Evolutionary conservation across 2,797 vertebrate species (phyloP).

Genomic region (Sebastolobus alascanus): DNA sequence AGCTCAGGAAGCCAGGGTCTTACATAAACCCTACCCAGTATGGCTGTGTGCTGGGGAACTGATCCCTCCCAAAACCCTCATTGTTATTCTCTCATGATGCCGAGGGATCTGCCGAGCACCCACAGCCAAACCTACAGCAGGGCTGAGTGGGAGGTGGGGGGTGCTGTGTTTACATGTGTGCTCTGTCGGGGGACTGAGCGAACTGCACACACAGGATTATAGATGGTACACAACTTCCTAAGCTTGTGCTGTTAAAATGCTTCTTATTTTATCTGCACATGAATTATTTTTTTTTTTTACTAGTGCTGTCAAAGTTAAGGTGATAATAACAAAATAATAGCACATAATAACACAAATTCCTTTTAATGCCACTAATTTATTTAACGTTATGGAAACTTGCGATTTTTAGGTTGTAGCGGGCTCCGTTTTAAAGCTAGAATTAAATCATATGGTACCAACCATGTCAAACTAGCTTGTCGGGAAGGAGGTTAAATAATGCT

Average conservation of each 20-base stretch:
- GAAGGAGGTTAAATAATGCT: too few relatives aligned
- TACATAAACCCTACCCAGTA: constrained; percentile 77
- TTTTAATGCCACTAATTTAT: too few relatives aligned
- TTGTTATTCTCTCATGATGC: constrained; percentile 84
- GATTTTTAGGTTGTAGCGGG: too few relatives aligned
- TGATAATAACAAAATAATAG: too few relatives aligned
- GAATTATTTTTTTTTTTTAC: background rate
- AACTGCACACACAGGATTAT: constrained; percentile 71
- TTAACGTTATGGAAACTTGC: too few relatives aligned
- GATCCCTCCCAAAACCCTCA: constrained; percentile 82
- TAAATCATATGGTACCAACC: too few relatives aligned
- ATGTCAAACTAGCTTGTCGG: too few relatives aligned
- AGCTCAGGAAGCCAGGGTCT: constrained; percentile 75
- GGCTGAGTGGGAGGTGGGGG: constrained; percentile 66
- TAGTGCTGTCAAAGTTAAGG: too few relatives aligned
- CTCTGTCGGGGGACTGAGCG: constrained; percentile 65
- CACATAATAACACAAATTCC: too few relatives aligned
- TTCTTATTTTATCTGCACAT: constrained; percentile 29
- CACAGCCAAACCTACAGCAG: constrained; percentile 78
- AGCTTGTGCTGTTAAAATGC: constrained; percentile 40
- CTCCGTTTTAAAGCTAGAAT: too few relatives aligned
- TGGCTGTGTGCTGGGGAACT: constrained; percentile 74
- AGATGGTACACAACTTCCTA: constrained; percentile 56
- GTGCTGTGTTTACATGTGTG: constrained; percentile 72
- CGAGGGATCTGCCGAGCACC: constrained; percentile 75